A percentile compares a stretch with the other conserved stretches of the same genome.
These are phyloP conservation scores for Ataeniobius toweri DNA, from an alignment of 2,797 vertebrate genomes.

Conservation along the genomic window DNA sequence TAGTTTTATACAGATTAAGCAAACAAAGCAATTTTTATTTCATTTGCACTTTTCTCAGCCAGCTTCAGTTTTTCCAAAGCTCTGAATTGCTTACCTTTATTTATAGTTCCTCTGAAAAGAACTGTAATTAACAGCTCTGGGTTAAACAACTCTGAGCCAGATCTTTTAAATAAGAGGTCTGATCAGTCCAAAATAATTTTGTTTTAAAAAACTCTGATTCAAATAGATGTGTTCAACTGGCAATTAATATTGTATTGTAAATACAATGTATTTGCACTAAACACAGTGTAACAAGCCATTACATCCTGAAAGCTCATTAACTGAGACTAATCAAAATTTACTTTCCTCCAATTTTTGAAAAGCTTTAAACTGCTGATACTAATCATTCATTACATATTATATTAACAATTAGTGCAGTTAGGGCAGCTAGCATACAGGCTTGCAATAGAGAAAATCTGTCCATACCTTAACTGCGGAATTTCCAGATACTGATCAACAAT, in stretches of 20 bases:
- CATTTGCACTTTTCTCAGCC: too few relatives aligned
- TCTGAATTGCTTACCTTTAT: background rate
- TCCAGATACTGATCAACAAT: too few relatives aligned
- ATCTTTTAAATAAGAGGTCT: too few relatives aligned
- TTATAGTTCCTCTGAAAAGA: background rate
- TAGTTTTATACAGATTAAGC: too few relatives aligned
- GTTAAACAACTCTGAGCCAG: background rate
- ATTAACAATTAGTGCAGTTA: background rate
- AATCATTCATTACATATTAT: background rate
- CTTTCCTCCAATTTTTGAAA: background rate
- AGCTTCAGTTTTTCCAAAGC: background rate
- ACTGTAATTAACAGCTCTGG: background rate
- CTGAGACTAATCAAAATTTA: background rate
- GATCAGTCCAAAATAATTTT: background rate
- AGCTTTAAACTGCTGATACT: background rate
- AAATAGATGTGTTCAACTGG: background rate
- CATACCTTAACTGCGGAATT: too few relatives aligned
- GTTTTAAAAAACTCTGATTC: background rate
- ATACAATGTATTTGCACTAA: background rate
- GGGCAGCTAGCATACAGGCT: too few relatives aligned
- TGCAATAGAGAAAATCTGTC: too few relatives aligned
- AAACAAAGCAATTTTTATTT: too few relatives aligned
- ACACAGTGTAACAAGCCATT: background rate
- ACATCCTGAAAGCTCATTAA: background rate
- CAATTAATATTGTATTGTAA: background rate